These are phyloP conservation scores for Naja naja DNA, from an alignment of 2,113 vertebrate genomes.

Conservation along the genomic window DNA sequence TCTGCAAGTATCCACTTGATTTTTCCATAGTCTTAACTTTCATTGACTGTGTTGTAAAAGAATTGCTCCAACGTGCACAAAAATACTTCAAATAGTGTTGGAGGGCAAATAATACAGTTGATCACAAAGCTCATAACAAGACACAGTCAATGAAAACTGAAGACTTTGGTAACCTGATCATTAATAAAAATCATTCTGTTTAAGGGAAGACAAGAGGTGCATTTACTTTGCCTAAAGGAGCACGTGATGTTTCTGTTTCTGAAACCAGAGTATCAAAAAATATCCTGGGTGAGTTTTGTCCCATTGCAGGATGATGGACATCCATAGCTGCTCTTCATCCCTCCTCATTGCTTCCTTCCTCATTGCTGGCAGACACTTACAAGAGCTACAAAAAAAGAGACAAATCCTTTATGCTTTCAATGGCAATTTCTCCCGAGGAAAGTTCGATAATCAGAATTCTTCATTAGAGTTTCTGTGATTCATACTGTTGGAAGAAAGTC, in stretches of 20 bases:
- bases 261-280: slow-evolving; percentile 85
- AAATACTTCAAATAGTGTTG: slow-evolving; percentile 13
- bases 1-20: slow-evolving; percentile 86
- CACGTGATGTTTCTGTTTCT: slow-evolving; percentile 83
- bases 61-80: slow-evolving; percentile 24
- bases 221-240: slow-evolving; percentile 87
- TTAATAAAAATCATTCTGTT: slow-evolving; percentile 74
- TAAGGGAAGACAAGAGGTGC: slow-evolving; percentile 89
- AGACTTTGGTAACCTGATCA: slow-evolving; percentile 44
- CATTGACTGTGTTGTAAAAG: slow-evolving; percentile 61
- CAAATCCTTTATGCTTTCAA: slow-evolving; percentile 42
- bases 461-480: background rate
- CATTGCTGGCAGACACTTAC: background rate
- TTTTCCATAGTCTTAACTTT: slow-evolving; percentile 60
- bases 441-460: background rate
- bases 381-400: background rate
- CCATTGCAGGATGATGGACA: slow-evolving; percentile 74
- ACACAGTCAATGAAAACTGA: slow-evolving; percentile 65
- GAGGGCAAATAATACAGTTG: background rate
- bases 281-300: slow-evolving; percentile 80
- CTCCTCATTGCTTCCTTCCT: slow-evolving; percentile 23
- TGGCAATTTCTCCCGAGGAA: background rate
- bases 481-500: background rate
- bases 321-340: slow-evolving; percentile 49
- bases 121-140: slow-evolving; percentile 3